Evolutionary conservation across 2,888 invertebrate species (phyloP).

Genomic region (Acanthacorydalis orientalis): DNA sequence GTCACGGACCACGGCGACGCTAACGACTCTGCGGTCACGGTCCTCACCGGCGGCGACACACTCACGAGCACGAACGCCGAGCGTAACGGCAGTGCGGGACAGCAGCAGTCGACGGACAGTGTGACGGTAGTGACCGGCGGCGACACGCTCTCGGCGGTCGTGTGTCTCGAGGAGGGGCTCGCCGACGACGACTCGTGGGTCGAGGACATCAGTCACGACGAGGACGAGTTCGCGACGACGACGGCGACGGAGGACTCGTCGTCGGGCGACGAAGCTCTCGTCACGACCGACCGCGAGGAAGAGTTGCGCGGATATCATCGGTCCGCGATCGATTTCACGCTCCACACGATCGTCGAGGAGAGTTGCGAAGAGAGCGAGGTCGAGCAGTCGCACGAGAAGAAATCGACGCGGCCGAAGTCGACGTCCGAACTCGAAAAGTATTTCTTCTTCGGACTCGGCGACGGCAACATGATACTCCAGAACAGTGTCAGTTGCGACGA

Average conservation of each 20-base stretch:
- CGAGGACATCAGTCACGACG: slow-evolving; percentile 69
- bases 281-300: slow-evolving; percentile 51
- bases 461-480: slow-evolving; percentile 37
- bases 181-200: slow-evolving; percentile 89
- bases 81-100: slow-evolving; percentile 7
- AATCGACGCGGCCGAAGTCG: slow-evolving; percentile 49
- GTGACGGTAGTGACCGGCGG: slow-evolving; percentile 53
- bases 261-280: slow-evolving; percentile 35
- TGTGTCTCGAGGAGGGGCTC: slow-evolving; percentile 68
- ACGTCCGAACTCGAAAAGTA: slow-evolving; percentile 81
- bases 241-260: slow-evolving; percentile 45
- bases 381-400: slow-evolving; percentile 36
- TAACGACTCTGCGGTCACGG: slow-evolving; percentile 38
- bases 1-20: neutral
- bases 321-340: slow-evolving; percentile 69
- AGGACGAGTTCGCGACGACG: slow-evolving; percentile 43
- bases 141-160: slow-evolving; percentile 51
- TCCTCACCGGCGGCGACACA: slow-evolving; percentile 29
- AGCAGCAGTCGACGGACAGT: slow-evolving; percentile 25
- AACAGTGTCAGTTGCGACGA: slow-evolving; percentile 35
- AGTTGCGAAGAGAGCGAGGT: slow-evolving; percentile 87
- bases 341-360: slow-evolving; percentile 87
- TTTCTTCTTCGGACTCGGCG: slow-evolving; percentile 73
- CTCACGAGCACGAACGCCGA: slow-evolving; percentile 19
- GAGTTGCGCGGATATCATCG: slow-evolving; percentile 70